Base-by-base conservation (phyloP, 2,113 vertebrate genomes). In the Pungitius pungitius region DNA sequence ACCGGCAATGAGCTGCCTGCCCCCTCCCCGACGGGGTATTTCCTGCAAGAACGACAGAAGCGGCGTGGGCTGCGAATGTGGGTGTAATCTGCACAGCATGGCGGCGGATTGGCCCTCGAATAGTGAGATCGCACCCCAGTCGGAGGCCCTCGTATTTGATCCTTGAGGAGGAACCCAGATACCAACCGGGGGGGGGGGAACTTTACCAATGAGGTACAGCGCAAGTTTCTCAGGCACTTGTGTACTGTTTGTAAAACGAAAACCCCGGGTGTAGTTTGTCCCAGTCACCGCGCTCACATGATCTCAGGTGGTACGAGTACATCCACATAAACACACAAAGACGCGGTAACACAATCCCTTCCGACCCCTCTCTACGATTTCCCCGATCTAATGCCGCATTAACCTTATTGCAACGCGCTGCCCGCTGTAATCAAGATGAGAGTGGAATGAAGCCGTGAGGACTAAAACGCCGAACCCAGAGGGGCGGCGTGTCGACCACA, bases 111-210 rank as follows among this genome's bases (percentile, higher is more conserved):
- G 79, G 65, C 49, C 39, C 63, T 63, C 11, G n/a, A 42, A 13
- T 30, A 57, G 72, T 75, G 81, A 77, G 56, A 84, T 84, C 77
- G 69, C 74, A 83, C 64, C 73, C 0, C 79, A 60, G 72, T 55
- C 54, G 74, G 73, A 59, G 26, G 72, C 59, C 47, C 63, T 77
- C 35, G 1, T 43, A 63, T 73, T 78, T 20, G 39, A 42, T 37
- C 80, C 37, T 86, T 79, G 69, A 73, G 57, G 45, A 60, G 64
- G 40, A 47, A 65, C 22, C 3, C 73, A 45, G 12, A 37, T 0
- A 35, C 40, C 58, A 35, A 55, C 33, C 26, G 43, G 13, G 42
- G 18, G 22, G 27, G 62, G 14, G 24, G 24, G 37, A n/a, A n/a
- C n/a, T n/a, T 60, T 22, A 58, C 40, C 45, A 51, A 54, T 63